Base-by-base conservation (phyloP, 2,797 vertebrate genomes). In the Champsocephalus esox region DNA sequence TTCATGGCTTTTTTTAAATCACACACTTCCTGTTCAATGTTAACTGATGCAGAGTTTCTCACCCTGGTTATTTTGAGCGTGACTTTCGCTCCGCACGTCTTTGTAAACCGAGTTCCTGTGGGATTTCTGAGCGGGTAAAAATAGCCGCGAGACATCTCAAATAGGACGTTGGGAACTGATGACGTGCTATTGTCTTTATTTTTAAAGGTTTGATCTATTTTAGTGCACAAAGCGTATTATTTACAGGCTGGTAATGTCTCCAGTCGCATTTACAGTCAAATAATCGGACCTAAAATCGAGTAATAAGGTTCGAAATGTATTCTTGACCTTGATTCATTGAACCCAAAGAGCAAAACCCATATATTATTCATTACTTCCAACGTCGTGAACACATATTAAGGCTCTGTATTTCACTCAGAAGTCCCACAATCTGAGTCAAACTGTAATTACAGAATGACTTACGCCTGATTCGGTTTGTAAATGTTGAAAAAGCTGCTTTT, bases 41-140 rank as follows among this genome's bases (percentile, higher is more conserved):
- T 7, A 49, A 32, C 21, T 28, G 3, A 54, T 28, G 55, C 83
- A 67, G 70, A 77, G 67, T 51, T 69, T 60, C 67, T 80, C 70
- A 44, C 5, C 76, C 46, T 0, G 28, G 21, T n/a, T 72, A 59
- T 63, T 71, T 71, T 75, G 43, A 82, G 61, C 43, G 34, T 38
- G 34, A 38, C 34, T 38, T 9, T 38, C 6, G 34, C 34, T 38
- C 34, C 2, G 34, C 34, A 38, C 34, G 34, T 54, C 32, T 72
- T 34, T 38, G 34, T 38, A 38, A 38, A 38, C 34, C 21, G 0
- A 14, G 17, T 9, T 80, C 62, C n/a, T 50, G 12, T 51, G 24
- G 34, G 58, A 58, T 49, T 11, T 52, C 14, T 16, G 8, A 66
- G 14, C n/a, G 0, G 43, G 21, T 38, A 61, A 34, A 73, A 71